Base-by-base conservation (phyloP, 2,797 vertebrate genomes). In the Taenioides sp. region DNA sequence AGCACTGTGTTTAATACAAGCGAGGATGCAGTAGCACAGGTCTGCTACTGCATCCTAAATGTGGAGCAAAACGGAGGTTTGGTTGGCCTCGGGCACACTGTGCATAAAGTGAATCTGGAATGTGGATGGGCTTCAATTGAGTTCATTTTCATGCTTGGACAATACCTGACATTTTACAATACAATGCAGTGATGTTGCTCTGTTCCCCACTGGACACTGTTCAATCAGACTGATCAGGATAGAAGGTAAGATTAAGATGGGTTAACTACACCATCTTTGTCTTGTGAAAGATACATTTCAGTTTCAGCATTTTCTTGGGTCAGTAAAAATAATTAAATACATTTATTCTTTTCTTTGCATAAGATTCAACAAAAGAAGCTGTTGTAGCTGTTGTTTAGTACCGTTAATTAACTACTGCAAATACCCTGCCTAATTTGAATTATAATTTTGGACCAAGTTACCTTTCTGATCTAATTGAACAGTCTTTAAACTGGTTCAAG, bases 41-140 rank as follows among this genome's bases (percentile, higher is more conserved):
- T 54, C 62, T 20, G 14, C 34, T 76, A 72, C 40, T 67, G 82
- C 73, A 83, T 84, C 63, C 54, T 79, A 71, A 84, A 80, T 82
- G 77, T 69, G 49, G 57, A 58, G 55, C 65, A 49, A 16, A 70
- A 52, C 3, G 23, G 63, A 71, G 65, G 74, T 65, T 77, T 55
- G 66, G 68, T 54, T 80, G 22, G 85, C 87, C 82, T 52, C 59
- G 69, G 80, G 86, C 74, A 22, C 78, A 72, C 17, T 1, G 54
- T 79, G 75, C 55, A 79, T 63, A 69, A 78, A 79, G 75, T 75
- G 79, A 77, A 82, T 84, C 80, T 70, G 61, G 67, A 83, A 84
- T 85, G 57, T 70, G 75, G 80, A 76, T 72, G 34, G 73, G 72
- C 69, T 71, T 79, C 75, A 86, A 73, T 79, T 34, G 58, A 79